A percentile compares a stretch with the other conserved stretches of the same genome.
Evolutionary conservation across 2,113 vertebrate genomes (phyloP).

Genomic region (Ceuthmochares aereus): DNA sequence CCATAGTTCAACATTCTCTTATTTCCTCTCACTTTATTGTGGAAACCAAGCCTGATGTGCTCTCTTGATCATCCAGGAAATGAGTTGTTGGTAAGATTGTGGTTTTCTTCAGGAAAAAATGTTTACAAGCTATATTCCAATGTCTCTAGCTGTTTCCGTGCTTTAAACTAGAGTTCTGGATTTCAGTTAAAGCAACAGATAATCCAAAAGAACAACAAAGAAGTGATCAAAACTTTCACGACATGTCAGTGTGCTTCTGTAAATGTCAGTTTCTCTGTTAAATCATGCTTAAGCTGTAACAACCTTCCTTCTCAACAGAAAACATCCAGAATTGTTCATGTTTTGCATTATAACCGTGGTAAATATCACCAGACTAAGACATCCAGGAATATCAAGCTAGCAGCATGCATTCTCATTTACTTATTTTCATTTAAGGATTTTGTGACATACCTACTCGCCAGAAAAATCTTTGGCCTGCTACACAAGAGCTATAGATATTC

Average conservation of each 20-base stretch:
- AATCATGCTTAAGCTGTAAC: neutral
- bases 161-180: neutral
- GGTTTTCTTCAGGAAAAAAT: neutral
- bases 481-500: neutral
- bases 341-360: neutral
- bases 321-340: neutral
- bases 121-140: neutral
- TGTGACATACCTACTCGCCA: neutral
- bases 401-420: neutral
- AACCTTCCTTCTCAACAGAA: neutral
- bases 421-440: neutral
- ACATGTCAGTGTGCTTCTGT: neutral
- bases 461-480: neutral
- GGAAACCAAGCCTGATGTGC: neutral
- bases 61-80: neutral
- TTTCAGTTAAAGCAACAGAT: neutral
- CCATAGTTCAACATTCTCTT: neutral
- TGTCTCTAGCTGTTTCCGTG: neutral
- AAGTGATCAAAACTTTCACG: neutral
- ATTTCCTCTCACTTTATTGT: neutral
- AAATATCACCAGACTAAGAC: conserved; percentile 20
- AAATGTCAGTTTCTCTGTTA: conserved; percentile 18
- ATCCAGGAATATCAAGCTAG: neutral
- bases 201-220: neutral
- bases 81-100: neutral